phyloP scores from a whole-genome alignment of 2,888 invertebrate genomes.

The Agrilus biguttatus region DNA sequence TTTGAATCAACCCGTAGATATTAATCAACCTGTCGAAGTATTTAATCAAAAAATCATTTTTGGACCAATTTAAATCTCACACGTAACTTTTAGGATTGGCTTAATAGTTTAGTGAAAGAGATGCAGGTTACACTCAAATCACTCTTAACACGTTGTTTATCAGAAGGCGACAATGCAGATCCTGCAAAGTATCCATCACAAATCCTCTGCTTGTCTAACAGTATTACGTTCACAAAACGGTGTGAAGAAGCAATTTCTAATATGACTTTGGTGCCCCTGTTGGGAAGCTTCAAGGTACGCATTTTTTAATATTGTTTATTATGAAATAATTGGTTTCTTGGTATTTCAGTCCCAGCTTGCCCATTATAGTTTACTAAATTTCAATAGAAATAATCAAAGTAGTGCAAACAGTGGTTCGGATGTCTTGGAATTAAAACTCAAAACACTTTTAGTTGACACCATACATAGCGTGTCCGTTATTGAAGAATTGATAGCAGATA shows the following conservation, averaged over 20 bases:
- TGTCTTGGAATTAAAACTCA: constrained; percentile 59
- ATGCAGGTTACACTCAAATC: constrained; percentile 67
- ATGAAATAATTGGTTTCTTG: constrained; percentile 12
- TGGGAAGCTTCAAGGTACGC: constrained; percentile 34
- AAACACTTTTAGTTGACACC: constrained; percentile 83
- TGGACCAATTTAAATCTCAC: background rate
- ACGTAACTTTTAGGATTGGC: constrained; percentile 45
- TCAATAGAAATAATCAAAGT: constrained; percentile 16
- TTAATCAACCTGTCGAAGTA: constrained; percentile 68
- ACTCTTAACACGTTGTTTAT: constrained; percentile 44
- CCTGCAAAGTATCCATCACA: constrained; percentile 56
- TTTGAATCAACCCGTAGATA: constrained; percentile 51
- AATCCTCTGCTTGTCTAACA: constrained; percentile 73
- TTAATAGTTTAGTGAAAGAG: constrained; percentile 64
- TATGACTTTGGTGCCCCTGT: constrained; percentile 42
- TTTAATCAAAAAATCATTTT: background rate
- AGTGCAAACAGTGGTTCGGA: constrained; percentile 15
- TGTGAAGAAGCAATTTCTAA: constrained; percentile 66
- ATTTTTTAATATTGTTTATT: constrained; percentile 20
- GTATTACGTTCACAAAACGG: constrained; percentile 70
- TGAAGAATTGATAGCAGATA: constrained; percentile 55
- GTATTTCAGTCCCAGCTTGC: constrained; percentile 32
- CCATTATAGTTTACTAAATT: constrained; percentile 34
- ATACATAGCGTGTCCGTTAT: constrained; percentile 82
- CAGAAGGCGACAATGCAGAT: constrained; percentile 38